phyloP scores from a whole-genome alignment of 2,113 vertebrate species.

The Myiopsitta monachus region DNA sequence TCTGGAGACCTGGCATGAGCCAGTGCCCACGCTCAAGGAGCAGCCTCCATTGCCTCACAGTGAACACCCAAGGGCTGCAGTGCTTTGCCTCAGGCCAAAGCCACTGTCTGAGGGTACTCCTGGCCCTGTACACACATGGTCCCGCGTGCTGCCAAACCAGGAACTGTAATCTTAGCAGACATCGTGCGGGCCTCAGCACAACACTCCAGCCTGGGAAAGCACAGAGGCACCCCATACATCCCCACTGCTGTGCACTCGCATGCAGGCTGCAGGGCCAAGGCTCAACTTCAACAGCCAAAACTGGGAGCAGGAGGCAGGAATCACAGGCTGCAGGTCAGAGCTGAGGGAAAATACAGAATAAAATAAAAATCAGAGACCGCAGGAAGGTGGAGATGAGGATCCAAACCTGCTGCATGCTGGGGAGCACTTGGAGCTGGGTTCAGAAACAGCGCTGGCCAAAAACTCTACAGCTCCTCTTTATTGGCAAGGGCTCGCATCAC shows the following conservation, averaged over 20 bases:
- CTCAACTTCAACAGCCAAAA: neutral
- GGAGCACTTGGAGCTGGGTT: neutral
- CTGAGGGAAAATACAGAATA: neutral
- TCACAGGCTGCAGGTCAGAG: neutral
- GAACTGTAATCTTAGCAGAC: neutral
- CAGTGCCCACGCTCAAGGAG: fast-evolving
- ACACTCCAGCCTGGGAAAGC: neutral
- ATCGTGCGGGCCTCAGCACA: neutral
- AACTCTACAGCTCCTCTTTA: fast-evolving
- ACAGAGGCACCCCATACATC: neutral
- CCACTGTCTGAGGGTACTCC: fast-evolving
- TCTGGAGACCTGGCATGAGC: neutral
- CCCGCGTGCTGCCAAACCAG: neutral
- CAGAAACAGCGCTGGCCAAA: neutral
- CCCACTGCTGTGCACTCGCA: neutral
- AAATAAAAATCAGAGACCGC: neutral
- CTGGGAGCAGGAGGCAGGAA: neutral
- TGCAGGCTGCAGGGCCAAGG: neutral
- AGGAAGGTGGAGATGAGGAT: neutral
- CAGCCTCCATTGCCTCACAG: neutral
- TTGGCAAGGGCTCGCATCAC: neutral
- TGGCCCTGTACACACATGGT: fast-evolving
- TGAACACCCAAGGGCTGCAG: fast-evolving
- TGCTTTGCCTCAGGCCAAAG: fast-evolving
- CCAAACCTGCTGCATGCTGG: neutral